Base-by-base conservation (phyloP, 2,888 invertebrate species). In the Sceliomorpha sp. region DNA sequence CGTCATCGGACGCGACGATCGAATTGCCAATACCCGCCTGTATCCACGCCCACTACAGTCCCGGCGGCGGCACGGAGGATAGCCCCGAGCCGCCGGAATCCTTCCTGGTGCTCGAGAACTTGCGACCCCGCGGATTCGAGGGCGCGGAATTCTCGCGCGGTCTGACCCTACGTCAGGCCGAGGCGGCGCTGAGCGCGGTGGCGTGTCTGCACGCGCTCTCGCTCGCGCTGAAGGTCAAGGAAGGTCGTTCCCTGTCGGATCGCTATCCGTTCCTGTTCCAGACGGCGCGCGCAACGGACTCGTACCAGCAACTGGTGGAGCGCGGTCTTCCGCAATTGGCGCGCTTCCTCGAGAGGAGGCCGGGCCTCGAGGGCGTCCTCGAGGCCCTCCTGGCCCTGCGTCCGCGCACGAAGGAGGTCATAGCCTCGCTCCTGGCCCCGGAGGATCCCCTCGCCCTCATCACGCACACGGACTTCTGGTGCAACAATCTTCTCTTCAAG, bases 381-480 rank as follows among this genome's bases (percentile, higher is more conserved):
- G 90, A 92, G 15, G 91, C 93, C 1, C 88, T 95, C 3, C 87
- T 91, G 56, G 86, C 89, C 0, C 87, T 92, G 2, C 90, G 93
- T 69, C 92, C 93, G 0, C 90, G 92, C 62, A 94, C 94, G 7
- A 93, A 94, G 77, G 91, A 93, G 10, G 90, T 94, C 37, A 93
- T 95, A 14, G 93, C 93, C 12, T 92, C 92, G 1, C 88, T 95
- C 4, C 88, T 95, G 20, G 91, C 92, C 37, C 94, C 95, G 0
- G 91, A 92, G 42, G 94, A 93, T 79, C 94, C 95, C 0, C 87
- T 93, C 78, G 93, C 94, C 0, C 90, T 94, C 3, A 92, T 95
- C 63, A 95, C 94, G 0, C 95, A 95, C 85, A 95, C 94, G 0
- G 95, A 95, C 83, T 95, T 95, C 86, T 95, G 95, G 95, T 94